Conservation (phyloP, 2,797 vertebrate species). For the Cygnus olor region DNA sequence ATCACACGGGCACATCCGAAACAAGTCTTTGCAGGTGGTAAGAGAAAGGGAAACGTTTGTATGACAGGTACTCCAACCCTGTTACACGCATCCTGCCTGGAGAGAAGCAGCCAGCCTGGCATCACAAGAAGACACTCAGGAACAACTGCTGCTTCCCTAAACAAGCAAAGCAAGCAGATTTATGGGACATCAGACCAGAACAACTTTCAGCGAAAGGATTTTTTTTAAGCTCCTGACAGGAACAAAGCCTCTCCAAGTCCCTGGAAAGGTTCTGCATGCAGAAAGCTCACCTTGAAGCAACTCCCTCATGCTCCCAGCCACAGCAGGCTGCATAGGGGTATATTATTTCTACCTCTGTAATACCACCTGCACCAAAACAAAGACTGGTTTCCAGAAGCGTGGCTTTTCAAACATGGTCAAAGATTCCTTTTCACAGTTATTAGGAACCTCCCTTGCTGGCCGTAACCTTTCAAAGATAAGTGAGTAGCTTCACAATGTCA, state of each 20-base stretch:
- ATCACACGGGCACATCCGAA: rapidly evolving
- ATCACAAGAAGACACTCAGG: neutral
- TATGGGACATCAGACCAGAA: neutral
- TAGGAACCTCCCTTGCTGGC: no score
- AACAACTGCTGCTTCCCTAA: neutral
- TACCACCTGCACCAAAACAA: neutral
- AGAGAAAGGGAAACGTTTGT: rapidly evolving
- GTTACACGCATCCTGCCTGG: neutral
- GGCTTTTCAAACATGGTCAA: neutral
- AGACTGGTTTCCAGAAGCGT: neutral
- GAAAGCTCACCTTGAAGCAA: neutral
- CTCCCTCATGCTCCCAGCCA: neutral
- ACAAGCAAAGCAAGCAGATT: neutral
- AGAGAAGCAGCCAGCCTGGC: neutral
- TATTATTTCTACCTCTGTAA: neutral
- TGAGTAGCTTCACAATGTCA: no score
- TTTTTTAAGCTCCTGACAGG: neutral
- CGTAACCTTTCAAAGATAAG: no score
- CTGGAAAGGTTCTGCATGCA: neutral
- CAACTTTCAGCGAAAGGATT: neutral
- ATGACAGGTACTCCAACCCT: neutral
- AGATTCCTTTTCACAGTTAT: neutral
- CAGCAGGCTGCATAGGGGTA: neutral
- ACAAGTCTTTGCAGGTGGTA: neutral
- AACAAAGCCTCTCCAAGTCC: neutral